Evolutionary conservation across 64 coral and sea anemone species (phyloP).

Genomic region (Platygyra sinensis): DNA sequence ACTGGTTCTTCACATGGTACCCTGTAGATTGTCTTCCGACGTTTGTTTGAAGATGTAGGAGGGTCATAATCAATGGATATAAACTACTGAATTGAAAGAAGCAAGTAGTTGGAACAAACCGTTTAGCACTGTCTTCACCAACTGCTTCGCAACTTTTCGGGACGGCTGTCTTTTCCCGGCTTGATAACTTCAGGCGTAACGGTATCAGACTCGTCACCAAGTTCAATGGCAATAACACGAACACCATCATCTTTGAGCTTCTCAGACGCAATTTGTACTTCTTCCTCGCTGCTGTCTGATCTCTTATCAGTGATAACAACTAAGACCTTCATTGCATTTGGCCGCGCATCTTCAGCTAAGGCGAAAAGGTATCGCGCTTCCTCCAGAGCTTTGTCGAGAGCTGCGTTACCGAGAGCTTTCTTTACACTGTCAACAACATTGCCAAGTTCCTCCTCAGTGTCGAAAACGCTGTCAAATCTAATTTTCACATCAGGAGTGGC

Average conservation of each 20-base stretch:
- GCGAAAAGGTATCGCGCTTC: conserved; percentile 34
- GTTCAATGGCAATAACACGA: conserved; percentile 50
- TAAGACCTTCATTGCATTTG: conserved; percentile 32
- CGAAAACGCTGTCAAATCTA: conserved; percentile 30
- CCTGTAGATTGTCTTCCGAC: too few species aligned
- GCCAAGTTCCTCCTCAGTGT: conserved; percentile 19
- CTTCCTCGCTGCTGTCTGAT: conserved; percentile 53
- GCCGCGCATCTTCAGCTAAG: conserved; percentile 34
- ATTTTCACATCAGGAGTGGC: conserved; percentile 20
- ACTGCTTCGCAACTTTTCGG: neutral
- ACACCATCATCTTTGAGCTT: conserved; percentile 46
- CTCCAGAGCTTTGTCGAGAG: conserved; percentile 40
- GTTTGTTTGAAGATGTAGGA: too few species aligned
- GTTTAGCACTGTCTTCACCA: conserved; percentile 21
- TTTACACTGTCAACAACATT: conserved; percentile 16
- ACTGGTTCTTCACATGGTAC: too few species aligned
- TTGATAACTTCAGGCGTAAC: conserved; percentile 29
- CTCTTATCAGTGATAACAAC: conserved; percentile 59
- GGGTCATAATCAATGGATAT: too few species aligned
- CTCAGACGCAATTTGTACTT: conserved; percentile 17
- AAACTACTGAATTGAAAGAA: too few species aligned
- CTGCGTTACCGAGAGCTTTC: conserved; percentile 8
- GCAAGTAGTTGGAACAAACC: neutral
- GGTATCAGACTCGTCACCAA: conserved; percentile 46
- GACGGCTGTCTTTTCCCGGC: conserved; percentile 20